Conservation (phyloP, 2,888 invertebrate genomes). For the Cosmopolites sordidus region DNA sequence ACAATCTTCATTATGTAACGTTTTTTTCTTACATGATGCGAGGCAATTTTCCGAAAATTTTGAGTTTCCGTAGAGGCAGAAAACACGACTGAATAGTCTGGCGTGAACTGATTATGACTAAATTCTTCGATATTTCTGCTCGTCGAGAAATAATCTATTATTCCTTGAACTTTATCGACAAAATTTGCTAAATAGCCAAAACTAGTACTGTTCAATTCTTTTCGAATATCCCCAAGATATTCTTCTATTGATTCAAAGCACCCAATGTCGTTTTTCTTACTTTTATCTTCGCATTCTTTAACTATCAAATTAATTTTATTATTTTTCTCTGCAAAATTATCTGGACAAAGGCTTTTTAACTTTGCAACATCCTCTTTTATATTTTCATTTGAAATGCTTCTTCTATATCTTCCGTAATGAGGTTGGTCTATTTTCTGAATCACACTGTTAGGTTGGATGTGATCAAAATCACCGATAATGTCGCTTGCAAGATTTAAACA, state of each 20-base stretch:
- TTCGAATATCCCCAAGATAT: neutral
- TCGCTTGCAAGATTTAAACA: constrained; percentile 39
- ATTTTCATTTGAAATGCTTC: constrained; percentile 8
- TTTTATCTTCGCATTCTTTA: neutral
- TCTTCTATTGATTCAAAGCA: neutral
- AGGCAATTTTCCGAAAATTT: constrained; percentile 21
- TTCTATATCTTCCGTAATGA: constrained; percentile 22
- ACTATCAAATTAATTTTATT: neutral
- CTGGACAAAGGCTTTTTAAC: neutral
- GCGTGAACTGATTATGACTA: constrained; percentile 7
- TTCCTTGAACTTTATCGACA: constrained; percentile 1
- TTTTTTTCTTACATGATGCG: constrained; percentile 31
- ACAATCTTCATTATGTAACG: constrained; percentile 41
- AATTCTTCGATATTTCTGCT: neutral
- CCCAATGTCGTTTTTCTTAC: neutral
- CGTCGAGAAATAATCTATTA: neutral
- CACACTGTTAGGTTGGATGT: constrained; percentile 22
- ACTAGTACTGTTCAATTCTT: neutral
- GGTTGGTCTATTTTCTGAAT: constrained; percentile 19
- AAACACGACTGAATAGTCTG: constrained; percentile 28
- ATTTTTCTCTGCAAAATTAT: too few species aligned
- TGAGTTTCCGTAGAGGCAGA: constrained; percentile 15
- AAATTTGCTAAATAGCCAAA: neutral
- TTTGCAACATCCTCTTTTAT: neutral
- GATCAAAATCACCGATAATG: constrained; percentile 39